Evolutionary conservation across 1,140 invertebrate species (phyloP), one percentile per base, ranked within the genome.

Genomic region (Magallana ariakensis): DNA sequence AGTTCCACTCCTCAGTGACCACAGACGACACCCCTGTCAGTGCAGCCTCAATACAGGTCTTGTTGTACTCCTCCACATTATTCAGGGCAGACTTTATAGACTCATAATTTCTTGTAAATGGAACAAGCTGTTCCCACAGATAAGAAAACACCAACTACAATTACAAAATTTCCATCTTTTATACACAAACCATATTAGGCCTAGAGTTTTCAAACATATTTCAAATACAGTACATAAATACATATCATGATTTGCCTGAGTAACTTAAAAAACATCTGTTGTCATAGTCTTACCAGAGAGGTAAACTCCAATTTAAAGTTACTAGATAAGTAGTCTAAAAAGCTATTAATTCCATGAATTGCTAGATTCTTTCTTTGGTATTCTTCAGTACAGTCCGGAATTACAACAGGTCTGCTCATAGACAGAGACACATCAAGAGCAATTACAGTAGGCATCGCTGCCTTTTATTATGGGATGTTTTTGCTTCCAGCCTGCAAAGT

Each of bases 281-380:
- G 33, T 46, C 33, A 46, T 46, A 46, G 33, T 22, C 55, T 84
- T 84, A 99, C 97, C 94, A 99, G 94, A n/a, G 98, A 96, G 11
- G 98, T 97, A 95, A 98, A 98, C 95, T 99, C 98, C 82, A 99
- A 93, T 95, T 97, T 98, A 13, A 96, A 97, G 93, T 98, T 96
- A 1, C 95, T 92, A 90, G 96, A 96, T 84, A 99, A 95, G 94
- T 98, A 97, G 95, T 99, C 97, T 56, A 99, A 95, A 87, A 99
- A 96, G 66, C 96, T 95, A 93, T 97, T 97, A 85, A 99, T 97
- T 70, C 97, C 98, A 86, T 97, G 96, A 58, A 97, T 94, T 10
- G 98, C 98, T 86, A 99, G 95, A 89, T 97, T 96, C 90, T 96
- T 96, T 82, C 96, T 96, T 80, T 96, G 95, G 89, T 96, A 96